Evolutionary conservation across 2,113 vertebrate genomes (phyloP), one percentile per base, ranked within the genome.

Genomic region (Electrona antarctica): DNA sequence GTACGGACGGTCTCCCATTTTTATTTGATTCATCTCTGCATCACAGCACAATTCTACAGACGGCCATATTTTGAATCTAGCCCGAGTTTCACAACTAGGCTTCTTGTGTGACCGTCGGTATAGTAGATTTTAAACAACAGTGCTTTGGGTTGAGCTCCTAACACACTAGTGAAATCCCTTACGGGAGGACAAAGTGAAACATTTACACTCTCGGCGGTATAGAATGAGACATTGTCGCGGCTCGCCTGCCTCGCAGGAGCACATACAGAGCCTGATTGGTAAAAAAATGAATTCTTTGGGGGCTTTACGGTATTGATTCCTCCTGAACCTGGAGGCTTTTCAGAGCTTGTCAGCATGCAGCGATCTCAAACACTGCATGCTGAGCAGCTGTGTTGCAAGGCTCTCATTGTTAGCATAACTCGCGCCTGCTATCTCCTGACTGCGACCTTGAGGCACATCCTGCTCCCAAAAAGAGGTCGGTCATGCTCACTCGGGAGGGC

Each of bases 231-330:
- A 52, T 51, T 82, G 68, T 60, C 72, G 13, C 59, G 21, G 21
- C 21, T 58, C 33, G 29, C 7, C 28, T 14, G 13, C 56, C 14
- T 58, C 62, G 75, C 57, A 21, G 2, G 21, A 21, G 21, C 21
- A 71, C 63, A 56, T 58, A 12, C 0, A 0, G 2, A 29, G 55
- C 33, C 52, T 68, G 60, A 52, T 13, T 75, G 63, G 70, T 76
- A 69, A 67, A 1, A 21, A 1, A 21, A 21, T 21, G n/a, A 21
- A 75, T 21, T 10, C 72, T 81, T 66, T 47, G 8, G 52, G 21
- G 21, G 21, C 21, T 69, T 76, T 55, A 54, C 59, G n/a, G 6
- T 76, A 89, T 85, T 80, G 84, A 86, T 89, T 83, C 76, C 45
- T 72, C 78, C 73, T 79, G 60, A 88, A 79, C 62, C 73, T 73